Evolutionary conservation across 2,888 invertebrate genomes (phyloP), one percentile per base, ranked within the genome.

Genomic region (Plebejus argus): DNA sequence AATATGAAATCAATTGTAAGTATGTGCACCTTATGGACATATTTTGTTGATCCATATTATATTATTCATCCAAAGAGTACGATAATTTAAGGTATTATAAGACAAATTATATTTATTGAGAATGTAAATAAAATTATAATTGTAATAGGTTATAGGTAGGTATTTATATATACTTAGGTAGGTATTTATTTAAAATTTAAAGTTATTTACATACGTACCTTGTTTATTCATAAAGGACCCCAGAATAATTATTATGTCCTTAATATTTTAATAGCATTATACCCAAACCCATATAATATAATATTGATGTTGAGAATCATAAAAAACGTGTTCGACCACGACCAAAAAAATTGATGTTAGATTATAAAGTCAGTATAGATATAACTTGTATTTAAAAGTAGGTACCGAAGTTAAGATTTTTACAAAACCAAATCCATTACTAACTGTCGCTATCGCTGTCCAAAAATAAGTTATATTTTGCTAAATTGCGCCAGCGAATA

Each of bases 301-400:
- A 66, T 28, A 15, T 66, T 28, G 66, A 66, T 66, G 28, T 66
- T 66, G 15, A 33, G 28, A 66, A 66, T 66, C 5, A 66, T 15
- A 66, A 53, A 61, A 66, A 66, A 66, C 66, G 66, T 66, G 66
- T 66, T 66, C 28, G 0, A 6, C 15, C 66, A 66, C 66, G 28
- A 66, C 66, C 45, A 20, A 61, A 66, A 66, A 61, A 66, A 66
- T 23, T 23, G 33, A 28, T 66, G 66, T 66, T 66, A 66, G 66
- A 28, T 66, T 1, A 66, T 66, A 15, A 28, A 66, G 33, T 15
- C 66, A 66, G 6, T 66, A 12, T 33, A 66, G 66, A 28, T 33
- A 66, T 10, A 15, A 66, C 5, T 28, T 66, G 23, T 15, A 28
- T 28, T 28, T 28, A 6, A 28, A 20, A 66, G 15, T 28, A 33